phyloP scores from a whole-genome alignment of 2,113 vertebrate species.

The Psammodynastes pulverulentus region DNA sequence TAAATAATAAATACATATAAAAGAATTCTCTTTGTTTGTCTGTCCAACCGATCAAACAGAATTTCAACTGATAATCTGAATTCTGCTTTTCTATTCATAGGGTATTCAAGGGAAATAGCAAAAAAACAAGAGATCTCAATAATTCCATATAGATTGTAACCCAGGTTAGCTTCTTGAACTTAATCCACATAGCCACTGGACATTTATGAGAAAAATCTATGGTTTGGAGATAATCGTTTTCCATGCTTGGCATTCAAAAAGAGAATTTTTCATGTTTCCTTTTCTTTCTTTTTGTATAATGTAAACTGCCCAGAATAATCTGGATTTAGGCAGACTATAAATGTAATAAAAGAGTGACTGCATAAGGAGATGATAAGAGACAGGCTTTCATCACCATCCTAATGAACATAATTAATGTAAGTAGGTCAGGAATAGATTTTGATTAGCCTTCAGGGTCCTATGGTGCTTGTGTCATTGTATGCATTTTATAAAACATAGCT shows the following conservation, averaged over 20 bases:
- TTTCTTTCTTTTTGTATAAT: not conserved
- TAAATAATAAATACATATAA: not conserved
- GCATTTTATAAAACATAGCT: not conserved
- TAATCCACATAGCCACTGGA: not conserved
- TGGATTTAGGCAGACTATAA: not conserved
- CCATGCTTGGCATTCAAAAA: not conserved
- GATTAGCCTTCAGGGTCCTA: not conserved
- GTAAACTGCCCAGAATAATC: not conserved
- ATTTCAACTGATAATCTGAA: not conserved
- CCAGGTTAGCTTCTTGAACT: not conserved
- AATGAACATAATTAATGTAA: not conserved
- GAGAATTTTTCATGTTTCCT: not conserved
- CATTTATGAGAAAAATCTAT: not conserved
- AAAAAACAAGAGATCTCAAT: not conserved
- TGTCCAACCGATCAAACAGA: not conserved
- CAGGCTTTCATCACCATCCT: not conserved
- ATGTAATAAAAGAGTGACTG: not conserved
- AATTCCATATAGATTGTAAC: not conserved
- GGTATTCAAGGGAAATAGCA: not conserved
- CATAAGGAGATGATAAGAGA: not conserved
- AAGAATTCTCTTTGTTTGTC: not conserved
- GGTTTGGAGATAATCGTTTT: not conserved
- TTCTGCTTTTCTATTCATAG: not conserved
- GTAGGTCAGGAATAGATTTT: not conserved
- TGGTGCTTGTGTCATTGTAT: not conserved